phyloP scores from a whole-genome alignment of 2,113 vertebrate genomes.

The Oostethus manadensis region DNA sequence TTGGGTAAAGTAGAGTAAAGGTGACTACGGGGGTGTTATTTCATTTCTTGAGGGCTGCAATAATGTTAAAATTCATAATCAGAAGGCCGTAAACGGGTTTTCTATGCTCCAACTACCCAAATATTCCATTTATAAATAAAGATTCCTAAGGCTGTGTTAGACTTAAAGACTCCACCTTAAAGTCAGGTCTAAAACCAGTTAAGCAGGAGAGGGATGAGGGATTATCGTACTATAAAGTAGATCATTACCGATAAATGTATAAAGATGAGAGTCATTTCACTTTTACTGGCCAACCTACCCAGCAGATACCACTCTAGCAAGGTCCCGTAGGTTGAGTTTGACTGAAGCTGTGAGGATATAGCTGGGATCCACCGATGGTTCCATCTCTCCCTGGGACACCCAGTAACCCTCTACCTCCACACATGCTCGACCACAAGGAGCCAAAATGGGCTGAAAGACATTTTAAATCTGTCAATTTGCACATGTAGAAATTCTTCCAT shows the following conservation, averaged over 20 bases:
- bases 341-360: constrained; percentile 91
- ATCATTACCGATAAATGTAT: not conserved
- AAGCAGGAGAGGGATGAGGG: too few species aligned
- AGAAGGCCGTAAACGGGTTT: too few species aligned
- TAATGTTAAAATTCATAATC: too few species aligned
- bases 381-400: constrained; percentile 86
- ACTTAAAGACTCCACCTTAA: too few species aligned
- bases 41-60: too few species aligned
- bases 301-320: constrained; percentile 88
- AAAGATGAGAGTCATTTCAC: not conserved
- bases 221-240: not conserved
- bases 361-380: constrained; percentile 79
- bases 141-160: too few species aligned
- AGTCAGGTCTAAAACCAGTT: too few species aligned
- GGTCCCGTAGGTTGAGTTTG: constrained; percentile 90
- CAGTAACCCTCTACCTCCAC: constrained; percentile 90
- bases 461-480: not conserved
- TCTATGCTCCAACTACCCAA: too few species aligned
- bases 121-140: too few species aligned
- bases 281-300: constrained; percentile 70
- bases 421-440: constrained; percentile 74
- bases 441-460: constrained; percentile 80
- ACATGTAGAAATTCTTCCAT: too few species aligned
- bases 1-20: too few species aligned
- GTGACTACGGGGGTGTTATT: too few species aligned